Evolutionary conservation across 2,888 invertebrate genomes (phyloP).

Genomic region (Dynastes hyllus): DNA sequence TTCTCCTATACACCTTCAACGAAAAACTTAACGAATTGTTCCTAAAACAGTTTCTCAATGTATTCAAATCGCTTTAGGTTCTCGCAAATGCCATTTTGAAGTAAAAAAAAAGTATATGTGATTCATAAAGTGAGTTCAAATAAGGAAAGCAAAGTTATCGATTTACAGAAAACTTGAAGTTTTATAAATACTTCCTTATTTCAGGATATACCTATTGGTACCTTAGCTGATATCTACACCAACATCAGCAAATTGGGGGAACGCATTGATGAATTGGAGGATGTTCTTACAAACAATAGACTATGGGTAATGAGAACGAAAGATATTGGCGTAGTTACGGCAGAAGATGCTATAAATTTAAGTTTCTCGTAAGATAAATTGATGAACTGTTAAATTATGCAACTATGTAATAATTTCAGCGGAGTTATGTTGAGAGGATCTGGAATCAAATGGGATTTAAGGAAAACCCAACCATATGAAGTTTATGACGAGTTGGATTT

Average conservation of each 20-base stretch:
- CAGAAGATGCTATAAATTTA: conserved; percentile 84
- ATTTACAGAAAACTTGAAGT: too few species aligned
- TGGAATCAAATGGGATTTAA: conserved; percentile 91
- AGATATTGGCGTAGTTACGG: conserved; percentile 81
- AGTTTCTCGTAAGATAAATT: conserved; percentile 75
- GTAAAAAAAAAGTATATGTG: too few species aligned
- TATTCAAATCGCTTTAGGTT: too few species aligned
- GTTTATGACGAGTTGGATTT: conserved; percentile 88
- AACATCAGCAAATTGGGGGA: conserved; percentile 79
- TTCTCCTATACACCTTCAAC: neutral
- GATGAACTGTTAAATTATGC: neutral
- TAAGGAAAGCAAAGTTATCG: too few species aligned
- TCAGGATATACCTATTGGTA: conserved; percentile 82
- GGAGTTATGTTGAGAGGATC: conserved; percentile 87
- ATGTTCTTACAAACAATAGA: conserved; percentile 83
- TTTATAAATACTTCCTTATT: conserved; percentile 1
- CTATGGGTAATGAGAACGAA: conserved; percentile 82
- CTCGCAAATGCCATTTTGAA: too few species aligned
- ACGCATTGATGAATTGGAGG: conserved; percentile 90
- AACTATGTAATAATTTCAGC: conserved; percentile 65
- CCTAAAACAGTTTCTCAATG: too few species aligned
- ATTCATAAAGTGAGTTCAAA: too few species aligned
- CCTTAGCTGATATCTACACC: conserved; percentile 86
- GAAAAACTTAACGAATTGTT: too few species aligned
- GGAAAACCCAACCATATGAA: conserved; percentile 89